phyloP scores from a whole-genome alignment of 2,888 invertebrate species.

The Ectemnius continuus region DNA sequence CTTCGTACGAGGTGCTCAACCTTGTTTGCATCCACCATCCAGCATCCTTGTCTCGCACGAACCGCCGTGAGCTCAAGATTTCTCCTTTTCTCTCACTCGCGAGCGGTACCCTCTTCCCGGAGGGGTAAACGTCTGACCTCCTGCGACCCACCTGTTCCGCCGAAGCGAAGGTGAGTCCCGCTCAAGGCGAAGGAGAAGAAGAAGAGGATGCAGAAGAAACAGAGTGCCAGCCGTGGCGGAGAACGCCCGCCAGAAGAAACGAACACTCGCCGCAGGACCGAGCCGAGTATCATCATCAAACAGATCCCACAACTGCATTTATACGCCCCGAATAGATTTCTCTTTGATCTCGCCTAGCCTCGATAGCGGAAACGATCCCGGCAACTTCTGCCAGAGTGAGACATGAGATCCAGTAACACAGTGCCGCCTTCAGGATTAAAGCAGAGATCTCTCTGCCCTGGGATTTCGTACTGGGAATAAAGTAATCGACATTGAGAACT shows the following conservation, averaged over 20 bases:
- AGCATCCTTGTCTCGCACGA: background rate
- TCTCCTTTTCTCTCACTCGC: background rate
- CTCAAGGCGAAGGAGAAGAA: constrained; percentile 17
- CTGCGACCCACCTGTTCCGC: constrained; percentile 57
- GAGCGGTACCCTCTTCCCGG: constrained; percentile 35
- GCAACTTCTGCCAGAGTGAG: constrained; percentile 4
- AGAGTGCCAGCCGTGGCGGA: background rate
- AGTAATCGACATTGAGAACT: too few relatives aligned
- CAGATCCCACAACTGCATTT: constrained; percentile 9
- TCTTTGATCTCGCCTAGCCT: constrained; percentile 19
- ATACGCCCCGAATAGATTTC: constrained; percentile 7
- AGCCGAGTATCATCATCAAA: constrained; percentile 8
- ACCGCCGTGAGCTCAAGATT: background rate
- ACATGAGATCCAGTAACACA: background rate
- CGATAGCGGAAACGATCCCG: constrained; percentile 39
- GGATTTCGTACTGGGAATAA: too few relatives aligned
- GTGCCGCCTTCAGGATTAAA: too few relatives aligned
- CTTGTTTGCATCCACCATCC: constrained; percentile 67
- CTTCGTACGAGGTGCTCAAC: constrained; percentile 67
- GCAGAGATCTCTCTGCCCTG: too few relatives aligned
- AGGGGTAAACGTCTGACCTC: constrained; percentile 54
- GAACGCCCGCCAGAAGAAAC: too few relatives aligned
- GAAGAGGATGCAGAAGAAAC: constrained; percentile 5
- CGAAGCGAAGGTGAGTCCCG: constrained; percentile 34
- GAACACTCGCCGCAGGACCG: too few relatives aligned